Conservation (phyloP, 1,140 invertebrate genomes). For the Teleogryllus occipitalis region DNA sequence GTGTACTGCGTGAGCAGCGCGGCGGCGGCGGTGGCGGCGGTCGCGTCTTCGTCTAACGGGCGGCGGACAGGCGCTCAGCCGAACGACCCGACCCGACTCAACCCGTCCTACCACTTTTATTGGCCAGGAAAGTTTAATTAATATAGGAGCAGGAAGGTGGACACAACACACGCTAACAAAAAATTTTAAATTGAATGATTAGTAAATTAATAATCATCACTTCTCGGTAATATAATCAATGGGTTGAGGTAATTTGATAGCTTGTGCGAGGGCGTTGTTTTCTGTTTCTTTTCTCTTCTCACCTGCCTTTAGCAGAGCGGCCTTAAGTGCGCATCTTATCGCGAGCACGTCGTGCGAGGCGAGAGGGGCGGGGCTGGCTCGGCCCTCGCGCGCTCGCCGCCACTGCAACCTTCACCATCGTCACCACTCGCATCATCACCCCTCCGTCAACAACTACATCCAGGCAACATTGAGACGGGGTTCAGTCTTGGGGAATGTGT, state of each 20-base stretch:
- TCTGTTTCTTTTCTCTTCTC: background rate
- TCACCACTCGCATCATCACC: too few relatives aligned
- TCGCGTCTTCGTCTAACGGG: background rate
- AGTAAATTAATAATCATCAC: slow-evolving; percentile 6
- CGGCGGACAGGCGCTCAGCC: background rate
- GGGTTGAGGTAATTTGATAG: background rate
- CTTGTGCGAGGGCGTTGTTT: background rate
- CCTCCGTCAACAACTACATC: too few relatives aligned
- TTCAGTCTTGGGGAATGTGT: too few relatives aligned
- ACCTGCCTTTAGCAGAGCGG: background rate
- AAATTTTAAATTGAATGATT: background rate
- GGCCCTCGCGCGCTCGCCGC: too few relatives aligned
- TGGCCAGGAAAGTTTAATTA: background rate
- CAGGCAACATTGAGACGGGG: too few relatives aligned
- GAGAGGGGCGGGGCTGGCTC: too few relatives aligned
- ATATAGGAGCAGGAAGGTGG: background rate
- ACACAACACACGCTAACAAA: background rate
- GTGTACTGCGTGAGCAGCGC: background rate
- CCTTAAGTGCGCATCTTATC: background rate
- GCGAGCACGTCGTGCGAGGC: too few relatives aligned
- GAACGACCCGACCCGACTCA: background rate
- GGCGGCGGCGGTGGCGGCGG: too few relatives aligned
- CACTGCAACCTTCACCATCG: too few relatives aligned
- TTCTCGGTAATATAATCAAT: slow-evolving; percentile 5
- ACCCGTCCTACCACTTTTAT: slow-evolving; percentile 1